phyloP scores from a whole-genome alignment of 2,888 invertebrate genomes.

The Cremastinae sp. region DNA sequence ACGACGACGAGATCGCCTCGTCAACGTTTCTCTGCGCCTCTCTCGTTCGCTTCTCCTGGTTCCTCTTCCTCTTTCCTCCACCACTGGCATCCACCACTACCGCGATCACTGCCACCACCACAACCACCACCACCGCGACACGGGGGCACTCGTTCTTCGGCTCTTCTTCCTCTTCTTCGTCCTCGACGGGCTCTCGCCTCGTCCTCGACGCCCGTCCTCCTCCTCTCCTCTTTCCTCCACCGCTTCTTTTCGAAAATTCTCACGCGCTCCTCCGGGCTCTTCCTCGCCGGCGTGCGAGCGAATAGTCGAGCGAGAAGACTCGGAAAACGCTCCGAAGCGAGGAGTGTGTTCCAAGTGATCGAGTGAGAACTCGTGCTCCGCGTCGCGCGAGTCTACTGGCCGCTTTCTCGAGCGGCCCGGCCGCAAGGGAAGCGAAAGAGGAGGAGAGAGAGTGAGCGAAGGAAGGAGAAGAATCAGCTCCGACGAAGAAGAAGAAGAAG shows the following conservation, averaged over 20 bases:
- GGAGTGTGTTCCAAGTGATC: too few relatives aligned
- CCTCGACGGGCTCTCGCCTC: slow-evolving; percentile 14
- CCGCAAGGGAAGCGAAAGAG: slow-evolving; percentile 16
- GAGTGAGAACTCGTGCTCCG: slow-evolving; percentile 39
- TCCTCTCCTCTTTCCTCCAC: slow-evolving; percentile 3
- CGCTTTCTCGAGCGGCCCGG: not conserved
- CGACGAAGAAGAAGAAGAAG: slow-evolving; percentile 9
- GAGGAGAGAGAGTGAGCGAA: slow-evolving; percentile 6
- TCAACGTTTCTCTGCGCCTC: slow-evolving; percentile 56
- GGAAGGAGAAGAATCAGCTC: slow-evolving; percentile 1
- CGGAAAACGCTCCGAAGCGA: too few relatives aligned
- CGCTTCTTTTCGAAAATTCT: not conserved
- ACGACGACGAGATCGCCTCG: slow-evolving; percentile 48
- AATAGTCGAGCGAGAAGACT: not conserved
- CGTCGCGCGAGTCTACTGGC: slow-evolving; percentile 22
- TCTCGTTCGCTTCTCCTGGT: slow-evolving; percentile 51
- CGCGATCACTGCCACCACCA: slow-evolving; percentile 40
- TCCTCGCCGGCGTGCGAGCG: not conserved
- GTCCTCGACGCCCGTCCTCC: slow-evolving; percentile 23
- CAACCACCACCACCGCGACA: slow-evolving; percentile 52
- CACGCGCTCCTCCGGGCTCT: slow-evolving; percentile 25
- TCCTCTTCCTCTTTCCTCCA: slow-evolving; percentile 59
- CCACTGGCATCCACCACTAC: slow-evolving; percentile 43
- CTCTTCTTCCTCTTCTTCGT: slow-evolving; percentile 48
- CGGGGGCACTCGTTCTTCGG: too few relatives aligned